Percentiles rank a stretch among this genome's conserved stretches.
Conservation (phyloP, 2,113 vertebrate species). For the Salvator merianae region DNA sequence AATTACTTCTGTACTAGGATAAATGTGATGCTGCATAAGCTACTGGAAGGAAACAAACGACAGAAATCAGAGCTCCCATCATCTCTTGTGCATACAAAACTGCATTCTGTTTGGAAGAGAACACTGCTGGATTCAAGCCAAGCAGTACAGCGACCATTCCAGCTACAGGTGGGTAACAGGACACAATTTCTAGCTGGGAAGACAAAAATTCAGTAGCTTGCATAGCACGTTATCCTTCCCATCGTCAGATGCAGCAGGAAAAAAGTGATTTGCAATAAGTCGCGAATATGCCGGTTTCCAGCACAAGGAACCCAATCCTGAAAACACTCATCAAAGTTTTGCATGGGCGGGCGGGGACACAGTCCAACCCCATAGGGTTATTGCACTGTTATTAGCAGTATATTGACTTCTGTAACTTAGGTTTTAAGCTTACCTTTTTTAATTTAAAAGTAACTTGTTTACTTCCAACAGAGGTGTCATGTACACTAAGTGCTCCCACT, state of each 20-base stretch:
- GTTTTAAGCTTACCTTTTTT: conserved; percentile 83
- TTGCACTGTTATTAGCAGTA: not conserved
- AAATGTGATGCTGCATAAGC: not conserved
- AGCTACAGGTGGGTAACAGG: not conserved
- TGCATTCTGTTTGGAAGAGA: not conserved
- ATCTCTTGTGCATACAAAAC: not conserved
- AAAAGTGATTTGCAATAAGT: not conserved
- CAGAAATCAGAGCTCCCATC: not conserved
- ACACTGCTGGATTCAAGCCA: not conserved
- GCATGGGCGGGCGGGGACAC: too few relatives aligned
- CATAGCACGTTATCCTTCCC: not conserved
- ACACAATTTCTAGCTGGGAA: not conserved
- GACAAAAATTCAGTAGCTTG: not conserved
- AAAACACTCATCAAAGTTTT: not conserved
- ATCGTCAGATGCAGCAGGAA: not conserved
- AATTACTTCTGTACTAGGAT: too few relatives aligned
- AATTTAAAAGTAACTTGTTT: conserved; percentile 95
- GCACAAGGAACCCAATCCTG: not conserved
- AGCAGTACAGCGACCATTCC: not conserved
- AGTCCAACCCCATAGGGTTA: too few relatives aligned
- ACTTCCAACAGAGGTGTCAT: conserved; percentile 90
- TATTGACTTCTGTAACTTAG: conserved; percentile 18
- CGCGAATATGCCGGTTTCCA: not conserved
- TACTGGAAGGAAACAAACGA: not conserved
- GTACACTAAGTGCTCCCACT: conserved; percentile 76